Evolutionary conservation across 2,888 invertebrate species (phyloP), one percentile per base, ranked within the genome.

Genomic region (Polyommatus icarus): DNA sequence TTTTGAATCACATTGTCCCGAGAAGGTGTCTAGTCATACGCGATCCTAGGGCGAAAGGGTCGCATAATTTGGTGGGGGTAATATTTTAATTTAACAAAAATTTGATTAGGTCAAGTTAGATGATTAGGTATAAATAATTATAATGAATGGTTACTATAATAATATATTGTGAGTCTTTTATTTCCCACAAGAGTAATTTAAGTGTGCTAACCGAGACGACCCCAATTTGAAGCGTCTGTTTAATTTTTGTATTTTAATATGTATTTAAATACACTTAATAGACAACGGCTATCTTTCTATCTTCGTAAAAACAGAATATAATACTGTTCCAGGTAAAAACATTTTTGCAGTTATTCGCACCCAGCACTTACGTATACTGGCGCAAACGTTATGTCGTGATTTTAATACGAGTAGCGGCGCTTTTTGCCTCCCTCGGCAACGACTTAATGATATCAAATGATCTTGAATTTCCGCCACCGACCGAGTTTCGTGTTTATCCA

Each of bases 401-500:
- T 67, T 67, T 29, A 67, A 67, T 67, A 67, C 61, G 67, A 67
- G 67, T 32, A 67, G 67, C 61, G 20, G 20, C 59, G 24, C 61
- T 61, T 61, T 61, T 61, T 61, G 67, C 67, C 29, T 67, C 67
- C 67, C 67, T 67, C 67, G 67, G 67, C 29, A 32, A 67, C 29
- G 29, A 67, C 67, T 29, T 29, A 32, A 67, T 29, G 29, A 67
- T 67, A 67, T 67, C 67, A 67, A 67, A 67, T 67, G 29, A 67
- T 67, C 67, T 67, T 15, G 15, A 67, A 67, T 32, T 29, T 32
- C 67, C 67, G 67, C 67, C 29, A 67, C 15, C 67, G 20, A 67
- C 29, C 20, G 6, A 67, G 67, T 32, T 15, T 67, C 18, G 67
- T 67, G 61, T 67, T 67, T 29, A 67, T 67, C 29, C 29, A 67